These are phyloP conservation scores for Theocolax elegans DNA, from an alignment of 1,140 invertebrate genomes.

Conservation along the genomic window DNA sequence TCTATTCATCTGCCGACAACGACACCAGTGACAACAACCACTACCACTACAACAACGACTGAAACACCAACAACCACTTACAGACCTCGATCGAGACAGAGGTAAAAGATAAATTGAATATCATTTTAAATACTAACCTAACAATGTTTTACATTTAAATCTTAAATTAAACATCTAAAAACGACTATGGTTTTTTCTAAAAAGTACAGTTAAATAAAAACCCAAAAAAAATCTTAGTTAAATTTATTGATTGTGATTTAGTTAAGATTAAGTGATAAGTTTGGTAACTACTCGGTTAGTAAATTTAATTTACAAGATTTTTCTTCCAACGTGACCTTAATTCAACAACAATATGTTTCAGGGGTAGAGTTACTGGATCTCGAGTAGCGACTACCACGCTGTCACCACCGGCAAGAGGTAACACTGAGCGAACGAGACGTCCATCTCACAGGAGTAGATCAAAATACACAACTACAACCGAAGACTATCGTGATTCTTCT, in stretches of 20 bases:
- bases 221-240: too few species aligned
- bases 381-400: slow-evolving; percentile 50
- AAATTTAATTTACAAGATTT: neutral
- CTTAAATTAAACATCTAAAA: neutral
- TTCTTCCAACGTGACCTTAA: too few species aligned
- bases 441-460: slow-evolving; percentile 60
- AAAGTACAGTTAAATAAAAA: too few species aligned
- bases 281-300: neutral
- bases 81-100: slow-evolving; percentile 53
- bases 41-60: slow-evolving; percentile 51
- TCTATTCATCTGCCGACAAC: slow-evolving; percentile 40
- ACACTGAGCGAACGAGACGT: slow-evolving; percentile 53
- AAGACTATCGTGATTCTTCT: slow-evolving; percentile 54
- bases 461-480: slow-evolving; percentile 54
- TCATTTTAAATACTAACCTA: neutral
- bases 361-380: slow-evolving; percentile 51
- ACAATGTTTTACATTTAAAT: too few species aligned
- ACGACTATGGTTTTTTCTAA: neutral
- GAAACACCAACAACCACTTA: slow-evolving; percentile 54
- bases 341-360: slow-evolving; percentile 28
- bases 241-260: too few species aligned
- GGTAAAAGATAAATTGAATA: slow-evolving; percentile 46
- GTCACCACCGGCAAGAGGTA: slow-evolving; percentile 42
- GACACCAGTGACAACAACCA: slow-evolving; percentile 42
- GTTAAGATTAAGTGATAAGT: too few species aligned